Percentiles rank a stretch among this genome's conserved stretches.
Conservation (phyloP, 2,888 invertebrate genomes). For the Drosophila borealis region DNA sequence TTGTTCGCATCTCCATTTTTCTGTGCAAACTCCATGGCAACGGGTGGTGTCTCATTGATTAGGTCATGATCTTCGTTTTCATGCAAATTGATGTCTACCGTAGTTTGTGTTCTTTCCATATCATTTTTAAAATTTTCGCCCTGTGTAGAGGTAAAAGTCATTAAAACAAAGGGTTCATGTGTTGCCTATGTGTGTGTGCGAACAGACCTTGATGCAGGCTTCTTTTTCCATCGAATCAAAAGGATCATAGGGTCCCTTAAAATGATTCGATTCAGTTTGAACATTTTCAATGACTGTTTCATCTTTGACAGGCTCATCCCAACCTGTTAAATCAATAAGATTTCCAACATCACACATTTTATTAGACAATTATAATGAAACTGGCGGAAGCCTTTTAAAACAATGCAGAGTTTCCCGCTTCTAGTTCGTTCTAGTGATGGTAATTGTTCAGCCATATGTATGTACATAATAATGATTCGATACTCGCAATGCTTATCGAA, state of each 20-base stretch:
- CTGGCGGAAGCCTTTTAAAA: slow-evolving; percentile 32
- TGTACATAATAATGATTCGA: slow-evolving; percentile 8
- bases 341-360: slow-evolving; percentile 61
- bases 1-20: slow-evolving; percentile 9
- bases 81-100: neutral
- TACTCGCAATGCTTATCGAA: slow-evolving; percentile 15
- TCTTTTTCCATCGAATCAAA: slow-evolving; percentile 67
- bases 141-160: slow-evolving; percentile 18
- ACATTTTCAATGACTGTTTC: slow-evolving; percentile 27
- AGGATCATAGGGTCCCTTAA: slow-evolving; percentile 68
- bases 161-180: slow-evolving; percentile 1
- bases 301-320: slow-evolving; percentile 48
- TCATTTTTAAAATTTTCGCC: slow-evolving; percentile 36
- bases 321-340: slow-evolving; percentile 58
- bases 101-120: neutral
- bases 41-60: slow-evolving; percentile 58
- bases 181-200: neutral
- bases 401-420: slow-evolving; percentile 52
- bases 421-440: slow-evolving; percentile 31
- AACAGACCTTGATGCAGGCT: slow-evolving; percentile 62
- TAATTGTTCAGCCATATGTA: slow-evolving; percentile 1
- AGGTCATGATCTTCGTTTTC: slow-evolving; percentile 29
- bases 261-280: slow-evolving; percentile 27
- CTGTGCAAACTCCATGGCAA: slow-evolving; percentile 27
- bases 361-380: slow-evolving; percentile 1